These are phyloP conservation scores for Meteorus cinctellus DNA, from an alignment of 2,888 invertebrate genomes.

Conservation along the genomic window DNA sequence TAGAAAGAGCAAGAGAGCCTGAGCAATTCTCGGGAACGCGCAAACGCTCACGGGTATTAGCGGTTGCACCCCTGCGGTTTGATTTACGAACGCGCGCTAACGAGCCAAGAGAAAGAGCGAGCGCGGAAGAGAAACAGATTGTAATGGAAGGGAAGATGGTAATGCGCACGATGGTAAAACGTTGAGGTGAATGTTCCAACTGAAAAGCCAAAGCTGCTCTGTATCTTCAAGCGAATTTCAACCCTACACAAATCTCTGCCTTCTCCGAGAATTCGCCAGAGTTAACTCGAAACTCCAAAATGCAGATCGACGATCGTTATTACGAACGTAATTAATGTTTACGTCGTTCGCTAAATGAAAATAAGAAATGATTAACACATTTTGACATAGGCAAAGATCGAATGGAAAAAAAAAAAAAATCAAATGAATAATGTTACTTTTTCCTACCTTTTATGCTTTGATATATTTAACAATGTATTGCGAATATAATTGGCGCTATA, in stretches of 20 bases:
- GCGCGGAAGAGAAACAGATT: slow-evolving; percentile 38
- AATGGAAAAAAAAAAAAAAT: neutral
- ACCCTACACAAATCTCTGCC: neutral
- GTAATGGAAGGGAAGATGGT: slow-evolving; percentile 16
- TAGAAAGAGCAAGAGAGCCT: slow-evolving; percentile 11
- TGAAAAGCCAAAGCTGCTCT: neutral
- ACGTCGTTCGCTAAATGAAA: neutral
- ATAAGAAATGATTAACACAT: neutral
- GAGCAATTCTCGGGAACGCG: slow-evolving; percentile 60
- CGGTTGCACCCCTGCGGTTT: slow-evolving; percentile 72
- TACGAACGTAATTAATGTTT: neutral
- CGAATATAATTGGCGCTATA: slow-evolving; percentile 64
- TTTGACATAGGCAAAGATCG: slow-evolving; percentile 1
- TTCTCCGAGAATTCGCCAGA: neutral
- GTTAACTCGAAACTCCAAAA: neutral
- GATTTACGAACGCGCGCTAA: slow-evolving; percentile 71
- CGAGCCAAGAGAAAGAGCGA: slow-evolving; percentile 60
- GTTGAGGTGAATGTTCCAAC: slow-evolving; percentile 15
- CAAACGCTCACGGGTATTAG: slow-evolving; percentile 65
- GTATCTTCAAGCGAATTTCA: neutral
- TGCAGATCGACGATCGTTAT: neutral
- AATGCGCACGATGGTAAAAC: neutral
- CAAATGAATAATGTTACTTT: neutral
- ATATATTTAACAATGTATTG: slow-evolving; percentile 27
- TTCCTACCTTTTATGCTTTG: neutral